Base-by-base conservation (phyloP, 2,113 vertebrate genomes). In the Urocolius indicus region DNA sequence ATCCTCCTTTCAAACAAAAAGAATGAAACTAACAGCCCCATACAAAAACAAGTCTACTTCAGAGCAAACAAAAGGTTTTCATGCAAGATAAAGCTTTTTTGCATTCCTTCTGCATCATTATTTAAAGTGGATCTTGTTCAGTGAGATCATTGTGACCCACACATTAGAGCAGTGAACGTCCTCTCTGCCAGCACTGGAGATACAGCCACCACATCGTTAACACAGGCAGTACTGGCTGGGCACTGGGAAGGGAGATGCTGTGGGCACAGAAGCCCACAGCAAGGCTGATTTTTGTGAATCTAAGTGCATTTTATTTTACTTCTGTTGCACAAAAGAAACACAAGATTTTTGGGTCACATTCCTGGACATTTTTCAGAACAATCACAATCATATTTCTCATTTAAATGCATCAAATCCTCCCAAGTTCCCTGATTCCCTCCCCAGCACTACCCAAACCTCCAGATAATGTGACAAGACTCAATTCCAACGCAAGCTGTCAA, bases 141-240 rank as follows among this genome's bases (percentile, higher is more conserved):
- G n/a, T 58, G 72, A 61, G 20, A 10, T 48, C 23, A 30, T 46
- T 61, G n/a, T 45, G 48, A 26, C 10, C 38, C 8, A 3, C 0
- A 21, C 7, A n/a, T n/a, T 9, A 21, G 52, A 30, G 59, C 43
- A 62, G 30, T 1, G 22, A 63, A 9, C 7, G 7, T 14, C 38
- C 49, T 17, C 26, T 27, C 46, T 11, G 7, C 27, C 51, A 6
- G 34, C 23, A 55, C 65, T 41, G 27, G 68, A 4, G 2, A 13
- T 2, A 22, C 16, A 30, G 54, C 1, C 0, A 32, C 11, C 1
- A 2, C 9, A 21, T 22, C 9, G 1, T 2, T 3, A 5, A 3
- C 26, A 36, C 0, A 2, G 54, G 43, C 27, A 84, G 51, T 1
- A 13, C 34, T 2, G 46, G 5, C 57, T 30, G 7, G 3, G 62